Conservation (phyloP, 1,140 invertebrate genomes). For the Lineus longissimus region DNA sequence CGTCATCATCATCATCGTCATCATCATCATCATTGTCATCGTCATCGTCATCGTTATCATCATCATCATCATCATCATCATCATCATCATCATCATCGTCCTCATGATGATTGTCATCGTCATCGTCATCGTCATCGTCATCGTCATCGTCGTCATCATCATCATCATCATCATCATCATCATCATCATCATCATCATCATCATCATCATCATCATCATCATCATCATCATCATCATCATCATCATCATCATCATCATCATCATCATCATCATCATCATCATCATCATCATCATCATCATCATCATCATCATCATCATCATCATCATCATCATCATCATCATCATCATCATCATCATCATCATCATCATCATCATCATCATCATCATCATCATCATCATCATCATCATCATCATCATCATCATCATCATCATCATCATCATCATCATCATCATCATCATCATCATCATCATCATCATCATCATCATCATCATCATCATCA, state of each 20-base stretch:
- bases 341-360: conserved; percentile 17
- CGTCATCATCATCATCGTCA: conserved; percentile 12
- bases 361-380: conserved; percentile 8
- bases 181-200: conserved; percentile 26
- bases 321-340: conserved; percentile 20
- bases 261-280: conserved; percentile 16
- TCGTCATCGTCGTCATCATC: conserved; percentile 4
- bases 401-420: conserved; percentile 23
- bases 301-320: conserved; percentile 22
- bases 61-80: conserved; percentile 21
- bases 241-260: conserved; percentile 22
- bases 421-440: conserved; percentile 22
- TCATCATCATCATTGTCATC: conserved; percentile 18
- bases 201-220: conserved; percentile 21
- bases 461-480: conserved; percentile 23
- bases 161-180: conserved; percentile 19
- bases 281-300: conserved; percentile 23
- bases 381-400: conserved; percentile 18
- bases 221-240: conserved; percentile 22
- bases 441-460: conserved; percentile 23
- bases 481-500: conserved; percentile 20
- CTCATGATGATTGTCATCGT: no score
- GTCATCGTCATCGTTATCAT: conserved; percentile 16
- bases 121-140: conserved; percentile 19
- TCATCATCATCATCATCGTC: no score